Evolutionary conservation across 2,797 vertebrate species (phyloP), one percentile per base, ranked within the genome.

Genomic region (Falco concolor): DNA sequence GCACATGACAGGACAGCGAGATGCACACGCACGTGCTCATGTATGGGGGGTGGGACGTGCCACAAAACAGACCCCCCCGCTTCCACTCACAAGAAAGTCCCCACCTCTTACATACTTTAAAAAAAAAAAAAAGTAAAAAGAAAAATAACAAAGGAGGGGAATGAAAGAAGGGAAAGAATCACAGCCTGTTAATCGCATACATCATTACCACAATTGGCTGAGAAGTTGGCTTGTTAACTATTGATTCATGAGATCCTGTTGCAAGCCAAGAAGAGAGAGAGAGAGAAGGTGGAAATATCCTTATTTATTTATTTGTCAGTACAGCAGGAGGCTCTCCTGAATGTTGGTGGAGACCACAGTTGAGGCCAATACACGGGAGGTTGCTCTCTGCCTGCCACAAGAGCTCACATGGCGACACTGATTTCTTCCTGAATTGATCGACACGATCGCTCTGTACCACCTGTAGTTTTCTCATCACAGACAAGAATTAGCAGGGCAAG

Each of bases 1-100:
- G 97, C 97, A 98, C 98, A 97, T 96, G 97, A 97, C 97, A 97
- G 95, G 93, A 97, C 95, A 95, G 64, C 2, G 49, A 92, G 96
- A 95, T 34, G 53, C 24, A 23, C 69, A 13, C 63, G 50, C 82
- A 50, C n/a, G 53, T 61, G 68, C 70, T 67, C 18, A 0, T 1
- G 10, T 8, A 18, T 8, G 36, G 91, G 80, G 52, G 89, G 85
- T 5, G 65, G 42, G 67, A 24, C 8, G 34, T 76, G 96, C 80
- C 88, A 87, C 5, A 57, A 63, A 42, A 49, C 89, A 38, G 92
- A 79, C 80, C 88, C 74, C 93, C 89, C 93, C 73, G 92, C 49
- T 10, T 44, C 12, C 1, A 3, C 67, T 93, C 56, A 74, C 90
- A 49, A 82, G 87, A 84, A 95, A 68, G 90, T 40, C 65, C n/a